These are phyloP conservation scores for Petrosia ficiformis DNA, from an alignment of 37 sponge, comb jelly and placozoan genomes.

Conservation along the genomic window DNA sequence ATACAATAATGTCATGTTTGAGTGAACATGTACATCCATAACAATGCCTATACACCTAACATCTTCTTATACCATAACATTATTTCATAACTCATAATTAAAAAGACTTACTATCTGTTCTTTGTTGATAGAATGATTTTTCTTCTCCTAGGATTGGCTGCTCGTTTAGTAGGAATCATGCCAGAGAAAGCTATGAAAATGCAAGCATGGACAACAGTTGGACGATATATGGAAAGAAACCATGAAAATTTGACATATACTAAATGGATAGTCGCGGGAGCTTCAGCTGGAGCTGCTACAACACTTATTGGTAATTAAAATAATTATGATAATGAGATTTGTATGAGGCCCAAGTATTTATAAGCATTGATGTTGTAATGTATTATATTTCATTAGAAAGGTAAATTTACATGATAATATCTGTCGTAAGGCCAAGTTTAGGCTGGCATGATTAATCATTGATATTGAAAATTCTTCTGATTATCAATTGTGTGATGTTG, in stretches of 20 bases:
- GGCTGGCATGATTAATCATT: too few species aligned
- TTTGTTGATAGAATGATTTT: background rate
- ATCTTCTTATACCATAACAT: background rate
- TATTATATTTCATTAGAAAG: too few species aligned
- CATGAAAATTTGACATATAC: slow-evolving; percentile 14
- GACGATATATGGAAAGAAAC: slow-evolving; percentile 36
- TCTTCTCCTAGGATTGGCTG: slow-evolving; percentile 55
- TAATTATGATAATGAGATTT: background rate
- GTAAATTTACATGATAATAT: too few species aligned
- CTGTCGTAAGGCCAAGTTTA: too few species aligned
- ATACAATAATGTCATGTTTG: too few species aligned
- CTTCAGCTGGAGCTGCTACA: slow-evolving; percentile 77
- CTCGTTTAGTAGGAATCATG: slow-evolving; percentile 80
- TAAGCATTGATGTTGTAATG: too few species aligned
- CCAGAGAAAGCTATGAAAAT: slow-evolving; percentile 94
- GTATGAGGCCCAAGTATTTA: background rate
- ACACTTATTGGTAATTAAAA: slow-evolving; percentile 60
- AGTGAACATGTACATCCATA: background rate
- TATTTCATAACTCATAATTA: background rate
- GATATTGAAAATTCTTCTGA: too few species aligned
- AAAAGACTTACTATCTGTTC: background rate
- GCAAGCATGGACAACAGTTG: slow-evolving; percentile 69
- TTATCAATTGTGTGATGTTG: too few species aligned
- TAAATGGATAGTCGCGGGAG: slow-evolving; percentile 73
- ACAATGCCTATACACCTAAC: background rate